Conservation (phyloP, 2,888 invertebrate species). For the Tetrapedia diversipes region DNA sequence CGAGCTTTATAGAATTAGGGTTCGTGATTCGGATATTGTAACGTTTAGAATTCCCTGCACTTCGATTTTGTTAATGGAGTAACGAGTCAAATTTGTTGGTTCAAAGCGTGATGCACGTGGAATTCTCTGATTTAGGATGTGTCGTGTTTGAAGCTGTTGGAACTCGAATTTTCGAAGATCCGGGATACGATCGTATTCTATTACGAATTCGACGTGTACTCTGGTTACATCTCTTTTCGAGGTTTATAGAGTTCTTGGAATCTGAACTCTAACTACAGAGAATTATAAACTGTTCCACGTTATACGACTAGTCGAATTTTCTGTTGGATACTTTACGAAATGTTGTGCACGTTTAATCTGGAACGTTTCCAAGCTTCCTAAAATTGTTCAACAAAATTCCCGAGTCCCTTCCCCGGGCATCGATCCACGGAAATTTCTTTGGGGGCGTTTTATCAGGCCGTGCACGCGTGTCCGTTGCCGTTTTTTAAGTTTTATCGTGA, state of each 20-base stretch:
- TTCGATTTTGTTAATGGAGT: background rate
- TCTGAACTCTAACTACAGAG: too few relatives aligned
- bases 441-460: slow-evolving; percentile 9
- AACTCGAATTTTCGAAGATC: background rate
- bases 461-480: slow-evolving; percentile 17
- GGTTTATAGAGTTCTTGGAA: too few relatives aligned
- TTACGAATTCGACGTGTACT: too few relatives aligned
- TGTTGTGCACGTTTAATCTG: background rate
- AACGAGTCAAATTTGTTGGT: too few relatives aligned
- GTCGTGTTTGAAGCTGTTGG: background rate
- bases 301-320: too few relatives aligned
- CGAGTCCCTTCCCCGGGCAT: background rate
- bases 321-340: too few relatives aligned
- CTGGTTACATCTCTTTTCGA: too few relatives aligned
- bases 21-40: too few relatives aligned
- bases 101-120: background rate
- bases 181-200: too few relatives aligned
- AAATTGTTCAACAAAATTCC: background rate
- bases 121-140: background rate
- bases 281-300: too few relatives aligned
- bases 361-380: background rate
- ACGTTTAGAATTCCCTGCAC: too few relatives aligned
- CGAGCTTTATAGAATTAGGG: too few relatives aligned
- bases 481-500: slow-evolving; percentile 5
- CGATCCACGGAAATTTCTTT: slow-evolving; percentile 5